Conservation (phyloP, 1,140 invertebrate species). For the Atta cephalotes region DNA sequence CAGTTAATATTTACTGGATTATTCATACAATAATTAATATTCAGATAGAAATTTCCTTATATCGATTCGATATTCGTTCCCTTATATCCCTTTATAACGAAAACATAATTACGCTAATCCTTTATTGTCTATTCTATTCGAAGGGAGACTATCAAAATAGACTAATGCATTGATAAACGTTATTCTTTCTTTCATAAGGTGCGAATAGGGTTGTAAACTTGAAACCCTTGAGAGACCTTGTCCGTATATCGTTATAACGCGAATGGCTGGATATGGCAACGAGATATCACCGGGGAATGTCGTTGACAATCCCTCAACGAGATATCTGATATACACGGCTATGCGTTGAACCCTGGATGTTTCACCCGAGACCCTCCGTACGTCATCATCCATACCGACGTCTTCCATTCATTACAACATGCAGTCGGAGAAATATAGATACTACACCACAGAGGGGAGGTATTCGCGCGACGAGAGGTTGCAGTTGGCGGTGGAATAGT, state of each 20-base stretch:
- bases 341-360: slow-evolving; percentile 63
- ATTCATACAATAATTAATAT: not conserved
- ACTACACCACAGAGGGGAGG: not conserved
- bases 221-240: slow-evolving; percentile 19
- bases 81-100: not conserved
- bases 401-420: slow-evolving; percentile 73
- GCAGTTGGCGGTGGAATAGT: slow-evolving; percentile 9
- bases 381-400: slow-evolving; percentile 68
- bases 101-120: not conserved
- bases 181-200: slow-evolving; percentile 46
- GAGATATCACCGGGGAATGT: slow-evolving; percentile 62
- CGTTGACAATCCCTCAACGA: slow-evolving; percentile 69
- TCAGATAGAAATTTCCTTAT: not conserved
- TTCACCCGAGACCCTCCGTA: slow-evolving; percentile 62
- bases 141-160: not conserved
- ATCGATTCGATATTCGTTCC: not conserved
- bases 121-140: slow-evolving; percentile 8
- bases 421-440: slow-evolving; percentile 37
- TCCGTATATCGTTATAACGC: slow-evolving; percentile 45
- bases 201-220: slow-evolving; percentile 29
- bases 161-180: not conserved
- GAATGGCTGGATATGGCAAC: slow-evolving; percentile 26
- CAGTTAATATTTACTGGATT: not conserved
- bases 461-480: slow-evolving; percentile 8
- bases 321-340: slow-evolving; percentile 56